Conservation (phyloP, 2,797 vertebrate species). For the Esox masquinongy region DNA sequence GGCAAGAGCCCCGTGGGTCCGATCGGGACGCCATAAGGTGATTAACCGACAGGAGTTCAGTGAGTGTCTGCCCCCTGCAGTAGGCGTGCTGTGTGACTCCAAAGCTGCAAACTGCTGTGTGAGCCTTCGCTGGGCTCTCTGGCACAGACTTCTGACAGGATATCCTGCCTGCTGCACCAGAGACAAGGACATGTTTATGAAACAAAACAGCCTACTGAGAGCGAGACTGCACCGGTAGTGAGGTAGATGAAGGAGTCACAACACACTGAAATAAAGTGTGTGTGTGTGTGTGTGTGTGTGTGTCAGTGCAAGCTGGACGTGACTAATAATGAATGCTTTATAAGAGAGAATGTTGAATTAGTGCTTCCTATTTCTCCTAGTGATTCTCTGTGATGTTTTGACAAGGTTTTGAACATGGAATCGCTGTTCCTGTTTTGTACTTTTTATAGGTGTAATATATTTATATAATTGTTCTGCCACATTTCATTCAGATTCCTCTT, state of each 20-base stretch:
- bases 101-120: constrained; percentile 36
- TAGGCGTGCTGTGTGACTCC: neutral
- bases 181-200: constrained; percentile 35
- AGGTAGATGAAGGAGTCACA: neutral
- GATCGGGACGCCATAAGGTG: neutral
- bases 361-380: neutral
- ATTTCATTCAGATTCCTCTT: constrained; percentile 37
- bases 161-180: constrained; percentile 71
- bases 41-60: neutral
- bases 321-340: neutral
- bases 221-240: too few species aligned
- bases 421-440: constrained; percentile 42
- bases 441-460: too few species aligned
- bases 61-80: constrained; percentile 7
- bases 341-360: neutral
- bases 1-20: too few species aligned
- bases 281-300: neutral
- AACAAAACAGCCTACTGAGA: constrained; percentile 24
- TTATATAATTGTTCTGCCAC: constrained; percentile 9
- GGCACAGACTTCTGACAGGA: constrained; percentile 70
- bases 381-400: neutral
- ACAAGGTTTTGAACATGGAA: neutral
- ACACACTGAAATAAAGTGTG: neutral
- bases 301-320: neutral
- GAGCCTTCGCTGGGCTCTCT: constrained; percentile 29